These are phyloP conservation scores for Jordanella pulchra DNA, from an alignment of 2,797 vertebrate genomes.

Conservation along the genomic window DNA sequence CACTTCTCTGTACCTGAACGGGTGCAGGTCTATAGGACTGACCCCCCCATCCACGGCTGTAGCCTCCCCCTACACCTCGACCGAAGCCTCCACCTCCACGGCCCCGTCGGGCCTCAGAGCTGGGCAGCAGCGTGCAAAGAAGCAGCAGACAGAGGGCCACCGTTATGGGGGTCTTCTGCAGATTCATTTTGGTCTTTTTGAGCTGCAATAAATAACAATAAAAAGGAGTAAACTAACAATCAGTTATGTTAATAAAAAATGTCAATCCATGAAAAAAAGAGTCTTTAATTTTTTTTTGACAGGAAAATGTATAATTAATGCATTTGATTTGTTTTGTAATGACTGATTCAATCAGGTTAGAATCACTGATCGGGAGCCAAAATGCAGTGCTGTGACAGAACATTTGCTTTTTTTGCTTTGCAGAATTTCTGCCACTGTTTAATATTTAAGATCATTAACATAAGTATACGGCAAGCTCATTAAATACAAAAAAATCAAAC, in stretches of 20 bases:
- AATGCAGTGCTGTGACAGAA: no score
- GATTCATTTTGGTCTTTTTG: slow-evolving; percentile 33
- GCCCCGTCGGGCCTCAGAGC: slow-evolving; percentile 67
- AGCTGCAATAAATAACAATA: slow-evolving; percentile 48
- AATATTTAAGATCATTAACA: no score
- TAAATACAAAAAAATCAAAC: not conserved
- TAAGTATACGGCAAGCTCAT: not conserved
- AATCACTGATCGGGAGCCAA: not conserved
- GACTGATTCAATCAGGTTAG: not conserved
- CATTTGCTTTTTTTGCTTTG: no score
- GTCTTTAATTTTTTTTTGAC: no score
- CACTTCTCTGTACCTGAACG: slow-evolving; percentile 63
- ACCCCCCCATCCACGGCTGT: slow-evolving; percentile 52
- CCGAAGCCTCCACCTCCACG: slow-evolving; percentile 49
- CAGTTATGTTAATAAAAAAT: not conserved
- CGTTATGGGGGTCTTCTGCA: slow-evolving; percentile 31
- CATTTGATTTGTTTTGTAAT: not conserved
- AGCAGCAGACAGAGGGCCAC: slow-evolving; percentile 67
- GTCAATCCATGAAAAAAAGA: not conserved
- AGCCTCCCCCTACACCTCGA: slow-evolving; percentile 39
- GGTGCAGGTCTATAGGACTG: slow-evolving; percentile 51
- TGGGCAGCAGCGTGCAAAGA: slow-evolving; percentile 61
- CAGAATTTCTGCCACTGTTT: no score
- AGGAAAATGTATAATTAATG: no score
- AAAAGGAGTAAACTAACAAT: not conserved